Evolutionary conservation across 1,140 invertebrate genomes (phyloP).

Genomic region (Bombus turneri): DNA sequence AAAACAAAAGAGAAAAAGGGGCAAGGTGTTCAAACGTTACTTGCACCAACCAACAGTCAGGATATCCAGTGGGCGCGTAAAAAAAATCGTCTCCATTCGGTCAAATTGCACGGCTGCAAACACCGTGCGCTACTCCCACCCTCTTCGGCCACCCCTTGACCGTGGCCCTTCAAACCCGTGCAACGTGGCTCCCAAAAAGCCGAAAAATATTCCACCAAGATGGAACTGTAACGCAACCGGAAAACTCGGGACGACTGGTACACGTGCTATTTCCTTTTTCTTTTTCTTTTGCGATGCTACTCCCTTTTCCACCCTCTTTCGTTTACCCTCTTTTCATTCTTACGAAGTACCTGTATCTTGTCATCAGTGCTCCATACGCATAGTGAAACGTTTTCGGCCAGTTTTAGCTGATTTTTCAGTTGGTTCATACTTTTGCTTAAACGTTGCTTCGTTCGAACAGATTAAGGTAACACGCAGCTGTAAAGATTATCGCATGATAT

Average conservation of each 20-base stretch:
- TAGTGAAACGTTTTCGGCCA: too few relatives aligned
- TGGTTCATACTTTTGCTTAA: too few relatives aligned
- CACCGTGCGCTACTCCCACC: slow-evolving; percentile 28
- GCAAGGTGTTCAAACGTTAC: neutral
- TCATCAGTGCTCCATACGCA: too few relatives aligned
- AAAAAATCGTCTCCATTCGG: neutral
- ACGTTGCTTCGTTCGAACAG: too few relatives aligned
- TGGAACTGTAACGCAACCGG: neutral
- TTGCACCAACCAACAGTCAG: neutral
- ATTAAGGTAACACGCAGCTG: too few relatives aligned
- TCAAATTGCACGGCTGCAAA: slow-evolving; percentile 13
- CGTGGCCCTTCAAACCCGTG: slow-evolving; percentile 1
- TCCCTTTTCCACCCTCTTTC: neutral
- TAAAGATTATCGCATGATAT: too few relatives aligned
- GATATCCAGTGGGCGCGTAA: neutral
- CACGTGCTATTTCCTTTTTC: neutral
- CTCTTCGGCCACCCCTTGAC: slow-evolving; percentile 1
- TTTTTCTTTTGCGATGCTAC: fast-evolving
- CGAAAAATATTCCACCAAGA: slow-evolving; percentile 24
- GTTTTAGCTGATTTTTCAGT: too few relatives aligned
- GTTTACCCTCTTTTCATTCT: too few relatives aligned
- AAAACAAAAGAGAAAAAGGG: neutral
- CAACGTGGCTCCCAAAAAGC: neutral
- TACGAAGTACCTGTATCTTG: too few relatives aligned
- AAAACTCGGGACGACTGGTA: neutral